Base-by-base conservation (phyloP, 2,113 vertebrate genomes). In the Herpailurus yagouaroundi region DNA sequence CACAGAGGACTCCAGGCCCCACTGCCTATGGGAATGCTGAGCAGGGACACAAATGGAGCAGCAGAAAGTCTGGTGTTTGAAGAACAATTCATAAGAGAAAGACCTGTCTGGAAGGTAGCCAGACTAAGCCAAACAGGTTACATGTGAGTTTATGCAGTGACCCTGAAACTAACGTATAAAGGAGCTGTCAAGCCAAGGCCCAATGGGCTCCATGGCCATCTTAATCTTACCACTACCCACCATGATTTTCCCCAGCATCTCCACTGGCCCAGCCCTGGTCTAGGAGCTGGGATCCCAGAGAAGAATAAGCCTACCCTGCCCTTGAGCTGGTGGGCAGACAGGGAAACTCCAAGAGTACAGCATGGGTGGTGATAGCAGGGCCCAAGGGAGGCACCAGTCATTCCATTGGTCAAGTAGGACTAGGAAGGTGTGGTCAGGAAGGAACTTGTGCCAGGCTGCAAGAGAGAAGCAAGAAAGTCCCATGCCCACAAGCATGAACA, bases 201-300 rank as follows among this genome's bases (percentile, higher is more conserved):
- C 15, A 13, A 1, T 2, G 1, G 52, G 4, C 55, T 29, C 73
- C 4, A 0, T 3, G 41, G 52, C 31, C 2, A 0, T 25, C 45
- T 79, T 15, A 8, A 73, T 25, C 52, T 57, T 4, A 4, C 19
- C 41, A 29, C 1, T 13, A 19, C n/a, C 73, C 50, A 66, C 36
- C 21, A 45, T 9, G 27, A 2, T 38, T 29, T 48, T 64, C 23
- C 77, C 19, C 27, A 66, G 9, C 9, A 15, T 38, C 21, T 18
- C 31, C 3, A 21, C 38, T 18, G 8, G 41, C 41, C 23, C 7
- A 5, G 57, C 38, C 19, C 41, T 71, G 68, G 23, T 50, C 50
- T 29, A 57, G 38, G 23, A 73, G 5, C 33, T 50, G 29, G 13
- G 7, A 48, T 38, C 2, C 15, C 41, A 33, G 18, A 3, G 33